A percentile compares a stretch with the other conserved stretches of the same genome.
Evolutionary conservation across 2,113 vertebrate genomes (phyloP).

Genomic region (Myrmecophaga tridactyla): DNA sequence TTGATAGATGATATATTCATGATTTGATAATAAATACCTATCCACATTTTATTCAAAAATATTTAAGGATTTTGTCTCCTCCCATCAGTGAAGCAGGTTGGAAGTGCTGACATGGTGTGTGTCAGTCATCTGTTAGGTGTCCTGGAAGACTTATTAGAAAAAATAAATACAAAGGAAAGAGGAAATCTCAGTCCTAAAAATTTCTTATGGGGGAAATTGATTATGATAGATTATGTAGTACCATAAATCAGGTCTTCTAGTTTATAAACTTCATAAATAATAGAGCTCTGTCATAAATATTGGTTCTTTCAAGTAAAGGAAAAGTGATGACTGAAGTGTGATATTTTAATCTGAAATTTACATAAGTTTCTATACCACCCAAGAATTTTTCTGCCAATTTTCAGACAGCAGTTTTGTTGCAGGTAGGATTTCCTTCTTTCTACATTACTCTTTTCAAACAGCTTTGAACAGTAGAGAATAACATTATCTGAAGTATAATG

Average conservation of each 20-base stretch:
- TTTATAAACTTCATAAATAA: neutral
- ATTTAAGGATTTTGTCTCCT: neutral
- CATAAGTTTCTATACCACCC: neutral
- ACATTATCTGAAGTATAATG: neutral
- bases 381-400: neutral
- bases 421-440: neutral
- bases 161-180: neutral
- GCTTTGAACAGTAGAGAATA: neutral
- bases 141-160: neutral
- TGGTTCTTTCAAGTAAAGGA: neutral
- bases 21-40: neutral
- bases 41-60: neutral
- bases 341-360: neutral
- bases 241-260: neutral
- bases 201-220: neutral
- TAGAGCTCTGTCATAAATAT: neutral
- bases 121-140: too few relatives aligned
- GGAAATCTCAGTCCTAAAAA: neutral
- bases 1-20: neutral
- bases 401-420: neutral
- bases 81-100: neutral
- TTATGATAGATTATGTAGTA: neutral
- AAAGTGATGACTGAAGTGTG: neutral
- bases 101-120: neutral
- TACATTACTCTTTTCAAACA: neutral